Evolutionary conservation across 2,888 invertebrate species (phyloP), one percentile per base, ranked within the genome.

Genomic region (Spodoptera littoralis): DNA sequence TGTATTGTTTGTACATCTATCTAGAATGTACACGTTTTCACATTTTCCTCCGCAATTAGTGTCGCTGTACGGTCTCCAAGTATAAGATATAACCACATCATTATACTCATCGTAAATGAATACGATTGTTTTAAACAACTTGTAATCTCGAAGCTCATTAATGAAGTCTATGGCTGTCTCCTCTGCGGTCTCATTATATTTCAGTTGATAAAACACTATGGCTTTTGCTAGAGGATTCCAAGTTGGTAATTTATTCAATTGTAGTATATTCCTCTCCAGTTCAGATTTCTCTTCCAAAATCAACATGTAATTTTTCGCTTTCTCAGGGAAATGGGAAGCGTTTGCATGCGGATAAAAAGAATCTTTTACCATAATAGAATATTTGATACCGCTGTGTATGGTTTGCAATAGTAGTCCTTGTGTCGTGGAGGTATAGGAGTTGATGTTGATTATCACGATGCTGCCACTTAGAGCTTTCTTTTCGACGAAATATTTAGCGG

Each of bases 231-330:
- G 87, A 66, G 95, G 95, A 84, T 95, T 95, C 95, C 95, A 95
- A 70, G 94, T 92, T 11, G 95, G 95, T 60, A 95, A 85, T 81
- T 90, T 92, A 71, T 91, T 92, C 73, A 95, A 83, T 81, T 94
- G 93, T 69, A 91, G 78, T 83, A 95, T 93, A 83, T 95, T 92
- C 76, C 92, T 88, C 71, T 81, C 86, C 47, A 95, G 83, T 79
- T 95, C 94, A 49, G 88, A 86, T 86, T 92, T 92, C 69, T 92
- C 90, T 84, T 95, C 94, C 70, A 95, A 87, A 86, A 95, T 91
- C 86, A 95, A 86, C 92, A 95, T 92, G 85, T 95, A 95, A 89
- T 95, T 95, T 87, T 95, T 94, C 62, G 95, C 95, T 87, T 93
- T 95, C 85, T 95, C 95, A 18, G 92, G 94, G 72, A 95, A 95